Evolutionary conservation across 2,797 vertebrate genomes (phyloP).

Genomic region (Phaenicophaeus curvirostris): DNA sequence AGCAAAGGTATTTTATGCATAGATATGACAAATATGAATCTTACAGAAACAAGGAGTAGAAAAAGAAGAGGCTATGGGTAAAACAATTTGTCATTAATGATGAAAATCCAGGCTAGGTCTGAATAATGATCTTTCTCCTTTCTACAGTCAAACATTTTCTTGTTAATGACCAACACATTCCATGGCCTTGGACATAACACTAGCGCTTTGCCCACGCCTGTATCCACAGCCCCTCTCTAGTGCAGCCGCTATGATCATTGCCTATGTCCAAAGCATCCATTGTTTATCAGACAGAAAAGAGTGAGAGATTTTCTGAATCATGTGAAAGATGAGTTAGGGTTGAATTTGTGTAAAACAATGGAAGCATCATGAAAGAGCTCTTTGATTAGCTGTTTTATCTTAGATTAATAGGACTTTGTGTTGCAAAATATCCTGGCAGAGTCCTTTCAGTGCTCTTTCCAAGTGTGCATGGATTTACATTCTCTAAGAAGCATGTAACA

Average conservation of each 20-base stretch:
- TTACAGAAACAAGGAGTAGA: neutral
- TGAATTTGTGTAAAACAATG: neutral
- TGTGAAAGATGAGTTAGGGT: neutral
- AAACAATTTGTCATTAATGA: neutral
- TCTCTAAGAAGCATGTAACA: neutral
- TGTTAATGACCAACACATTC: neutral
- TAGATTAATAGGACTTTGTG: neutral
- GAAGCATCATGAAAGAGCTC: neutral
- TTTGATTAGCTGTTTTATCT: neutral
- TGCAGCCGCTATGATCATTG: neutral
- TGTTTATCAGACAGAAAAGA: rapidly evolving
- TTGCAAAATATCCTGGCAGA: neutral
- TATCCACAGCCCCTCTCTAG: rapidly evolving
- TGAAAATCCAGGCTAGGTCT: neutral
- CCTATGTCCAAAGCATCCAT: neutral
- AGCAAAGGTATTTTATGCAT: neutral
- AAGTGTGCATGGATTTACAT: neutral
- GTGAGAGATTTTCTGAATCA: neutral
- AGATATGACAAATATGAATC: neutral
- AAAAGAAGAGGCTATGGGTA: neutral
- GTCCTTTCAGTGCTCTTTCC: neutral
- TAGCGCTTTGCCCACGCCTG: neutral
- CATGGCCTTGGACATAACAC: neutral
- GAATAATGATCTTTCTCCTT: neutral
- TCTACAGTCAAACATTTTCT: neutral